Conservation (phyloP, 2,113 vertebrate species). For the Montifringilla adamsi region DNA sequence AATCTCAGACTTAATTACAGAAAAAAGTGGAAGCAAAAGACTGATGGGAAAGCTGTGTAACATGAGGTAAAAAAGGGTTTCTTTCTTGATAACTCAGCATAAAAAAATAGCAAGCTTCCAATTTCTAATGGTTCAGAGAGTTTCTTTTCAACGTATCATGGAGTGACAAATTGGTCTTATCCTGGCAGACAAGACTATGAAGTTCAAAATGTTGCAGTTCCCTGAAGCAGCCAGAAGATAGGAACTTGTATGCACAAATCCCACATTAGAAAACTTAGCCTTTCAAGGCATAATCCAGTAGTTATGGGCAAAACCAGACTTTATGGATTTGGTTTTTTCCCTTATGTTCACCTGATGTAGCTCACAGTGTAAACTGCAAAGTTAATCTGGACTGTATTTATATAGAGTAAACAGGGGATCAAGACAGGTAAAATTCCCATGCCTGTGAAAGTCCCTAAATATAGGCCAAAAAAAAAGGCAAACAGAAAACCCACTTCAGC, state of each 20-base stretch:
- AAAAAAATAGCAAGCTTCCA: background rate
- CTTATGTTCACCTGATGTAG: background rate
- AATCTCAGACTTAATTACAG: background rate
- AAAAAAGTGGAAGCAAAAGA: background rate
- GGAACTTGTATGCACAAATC: background rate
- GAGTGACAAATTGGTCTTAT: background rate
- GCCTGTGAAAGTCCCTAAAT: background rate
- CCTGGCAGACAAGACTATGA: background rate
- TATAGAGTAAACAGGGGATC: background rate
- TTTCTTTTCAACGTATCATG: background rate
- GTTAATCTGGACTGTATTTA: background rate
- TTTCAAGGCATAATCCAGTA: background rate
- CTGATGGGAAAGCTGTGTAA: background rate
- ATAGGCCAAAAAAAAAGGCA: background rate
- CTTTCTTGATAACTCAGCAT: background rate
- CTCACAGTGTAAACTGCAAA: background rate
- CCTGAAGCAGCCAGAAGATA: background rate
- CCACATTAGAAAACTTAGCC: background rate
- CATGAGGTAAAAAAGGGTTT: background rate
- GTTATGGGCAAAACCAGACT: background rate
- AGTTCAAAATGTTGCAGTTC: background rate
- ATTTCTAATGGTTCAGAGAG: background rate
- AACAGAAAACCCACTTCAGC: background rate
- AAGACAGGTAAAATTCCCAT: background rate
- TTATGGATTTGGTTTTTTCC: background rate